Evolutionary conservation across 2,113 vertebrate species (phyloP).

Genomic region (Lates calcarifer): DNA sequence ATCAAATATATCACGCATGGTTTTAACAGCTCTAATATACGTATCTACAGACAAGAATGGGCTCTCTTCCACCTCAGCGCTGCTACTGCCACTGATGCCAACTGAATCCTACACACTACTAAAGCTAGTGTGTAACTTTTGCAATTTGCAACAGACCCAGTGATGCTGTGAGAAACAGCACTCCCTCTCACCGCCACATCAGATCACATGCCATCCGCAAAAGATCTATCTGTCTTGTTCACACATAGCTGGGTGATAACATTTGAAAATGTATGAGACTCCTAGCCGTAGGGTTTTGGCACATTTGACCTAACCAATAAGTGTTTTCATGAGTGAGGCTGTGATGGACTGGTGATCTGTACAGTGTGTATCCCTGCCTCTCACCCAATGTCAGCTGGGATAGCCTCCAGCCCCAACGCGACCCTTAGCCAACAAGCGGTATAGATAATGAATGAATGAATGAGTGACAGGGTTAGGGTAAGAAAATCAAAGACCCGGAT

Average conservation of each 20-base stretch:
- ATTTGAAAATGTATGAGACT: slow-evolving; percentile 11
- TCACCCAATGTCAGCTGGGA: no score
- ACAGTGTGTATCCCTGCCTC: no score
- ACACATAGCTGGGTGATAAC: slow-evolving; percentile 8
- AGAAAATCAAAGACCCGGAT: neutral
- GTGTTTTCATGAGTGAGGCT: slow-evolving; percentile 1
- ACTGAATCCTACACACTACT: no score
- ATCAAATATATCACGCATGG: neutral
- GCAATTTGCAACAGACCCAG: neutral
- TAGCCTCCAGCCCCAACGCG: no score
- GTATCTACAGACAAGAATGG: no score
- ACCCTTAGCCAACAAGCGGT: no score
- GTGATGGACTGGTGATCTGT: no score
- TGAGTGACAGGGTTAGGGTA: neutral
- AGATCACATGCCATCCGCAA: neutral
- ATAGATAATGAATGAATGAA: no score
- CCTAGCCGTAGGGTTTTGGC: neutral
- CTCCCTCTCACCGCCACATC: slow-evolving; percentile 1
- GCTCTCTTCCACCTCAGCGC: no score
- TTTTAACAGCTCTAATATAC: neutral
- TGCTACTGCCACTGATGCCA: no score
- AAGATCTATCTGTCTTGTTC: slow-evolving; percentile 13
- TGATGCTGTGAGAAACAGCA: neutral
- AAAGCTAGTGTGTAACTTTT: neutral
- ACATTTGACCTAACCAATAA: slow-evolving; percentile 6